phyloP scores from a whole-genome alignment of 2,888 invertebrate species.

The Stenurella melanura region DNA sequence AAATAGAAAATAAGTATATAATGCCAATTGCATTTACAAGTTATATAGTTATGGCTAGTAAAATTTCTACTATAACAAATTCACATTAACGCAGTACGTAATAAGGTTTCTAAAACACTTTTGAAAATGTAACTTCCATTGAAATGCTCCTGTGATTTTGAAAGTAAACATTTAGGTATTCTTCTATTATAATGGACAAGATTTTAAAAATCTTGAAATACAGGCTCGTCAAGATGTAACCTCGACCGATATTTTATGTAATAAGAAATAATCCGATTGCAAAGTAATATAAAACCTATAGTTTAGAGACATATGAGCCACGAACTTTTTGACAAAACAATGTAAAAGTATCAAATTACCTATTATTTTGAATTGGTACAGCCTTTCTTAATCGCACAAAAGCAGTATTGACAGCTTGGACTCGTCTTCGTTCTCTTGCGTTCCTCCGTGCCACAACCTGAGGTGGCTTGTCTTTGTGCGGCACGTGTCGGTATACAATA shows the following conservation, averaged over 20 bases:
- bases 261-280: conserved; percentile 21
- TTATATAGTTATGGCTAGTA: too few species aligned
- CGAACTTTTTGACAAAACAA: background rate
- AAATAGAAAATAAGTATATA: too few species aligned
- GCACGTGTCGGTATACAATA: conserved; percentile 66
- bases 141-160: background rate
- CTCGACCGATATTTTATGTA: conserved; percentile 4
- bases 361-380: conserved; percentile 76
- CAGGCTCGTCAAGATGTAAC: background rate
- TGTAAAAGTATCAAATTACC: conserved; percentile 62
- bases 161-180: background rate
- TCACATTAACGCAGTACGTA: background rate
- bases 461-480: conserved; percentile 75
- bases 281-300: conserved; percentile 40
- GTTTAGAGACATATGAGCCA: background rate
- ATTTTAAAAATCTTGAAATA: too few species aligned
- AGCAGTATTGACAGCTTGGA: conserved; percentile 80
- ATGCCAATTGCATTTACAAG: too few species aligned
- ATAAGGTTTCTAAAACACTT: background rate
- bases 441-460: conserved; percentile 78
- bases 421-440: conserved; percentile 78
- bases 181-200: too few species aligned
- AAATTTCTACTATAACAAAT: too few species aligned
- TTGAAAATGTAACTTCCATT: background rate
- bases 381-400: conserved; percentile 77